Evolutionary conservation across 2,888 invertebrate species (phyloP).

Genomic region (Cataglyphis livida): DNA sequence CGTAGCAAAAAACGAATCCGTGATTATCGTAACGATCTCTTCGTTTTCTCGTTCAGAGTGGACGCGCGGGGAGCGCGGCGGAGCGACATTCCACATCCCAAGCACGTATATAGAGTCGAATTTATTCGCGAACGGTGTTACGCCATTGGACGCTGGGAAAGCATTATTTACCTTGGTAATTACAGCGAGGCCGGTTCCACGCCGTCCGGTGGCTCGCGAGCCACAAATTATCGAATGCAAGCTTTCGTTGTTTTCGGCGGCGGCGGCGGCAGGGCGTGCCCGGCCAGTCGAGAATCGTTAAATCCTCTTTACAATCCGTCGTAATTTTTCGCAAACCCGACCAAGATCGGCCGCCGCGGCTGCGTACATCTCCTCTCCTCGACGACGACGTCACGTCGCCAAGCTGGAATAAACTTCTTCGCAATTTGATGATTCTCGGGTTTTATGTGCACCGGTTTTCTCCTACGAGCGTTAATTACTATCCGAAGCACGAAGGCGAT

Average conservation of each 20-base stretch:
- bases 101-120: conserved; percentile 77
- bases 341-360: conserved; percentile 12
- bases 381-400: conserved; percentile 26
- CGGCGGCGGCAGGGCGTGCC: conserved; percentile 29
- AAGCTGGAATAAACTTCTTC: conserved; percentile 22
- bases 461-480: conserved; percentile 45
- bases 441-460: conserved; percentile 51
- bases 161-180: conserved; percentile 82
- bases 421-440: conserved; percentile 31
- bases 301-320: conserved; percentile 47
- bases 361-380: conserved; percentile 14
- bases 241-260: conserved; percentile 69
- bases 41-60: conserved; percentile 57
- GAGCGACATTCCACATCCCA: conserved; percentile 72
- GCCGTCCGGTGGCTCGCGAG: conserved; percentile 72
- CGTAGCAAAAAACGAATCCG: conserved; percentile 63
- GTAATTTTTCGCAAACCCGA: conserved; percentile 29
- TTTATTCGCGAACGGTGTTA: conserved; percentile 76
- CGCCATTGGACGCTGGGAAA: conserved; percentile 76
- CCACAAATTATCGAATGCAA: conserved; percentile 77
- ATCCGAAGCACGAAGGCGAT: conserved; percentile 24
- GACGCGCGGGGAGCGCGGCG: conserved; percentile 55
- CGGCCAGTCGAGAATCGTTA: conserved; percentile 42
- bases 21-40: conserved; percentile 67
- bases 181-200: conserved; percentile 78